Conservation (phyloP, 1,140 invertebrate species). For the Drosophila insularis region DNA sequence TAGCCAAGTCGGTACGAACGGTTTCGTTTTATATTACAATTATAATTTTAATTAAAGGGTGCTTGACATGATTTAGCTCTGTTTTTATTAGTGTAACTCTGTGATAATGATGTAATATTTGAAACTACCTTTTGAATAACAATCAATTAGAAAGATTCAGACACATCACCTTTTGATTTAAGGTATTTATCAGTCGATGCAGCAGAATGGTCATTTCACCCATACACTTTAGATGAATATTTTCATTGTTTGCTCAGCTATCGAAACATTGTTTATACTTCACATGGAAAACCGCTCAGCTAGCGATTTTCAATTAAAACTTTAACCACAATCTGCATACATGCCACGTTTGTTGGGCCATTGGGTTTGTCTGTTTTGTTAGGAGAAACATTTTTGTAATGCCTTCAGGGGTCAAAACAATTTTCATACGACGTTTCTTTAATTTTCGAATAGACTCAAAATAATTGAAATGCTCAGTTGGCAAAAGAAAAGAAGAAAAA, state of each 20-base stretch:
- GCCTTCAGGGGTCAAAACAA: conserved; percentile 34
- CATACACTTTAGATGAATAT: not conserved
- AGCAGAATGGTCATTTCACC: too few species aligned
- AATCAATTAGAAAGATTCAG: too few species aligned
- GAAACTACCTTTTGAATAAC: too few species aligned
- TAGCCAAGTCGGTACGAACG: too few species aligned
- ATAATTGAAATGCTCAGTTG: conserved; percentile 58
- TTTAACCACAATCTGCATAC: conserved; percentile 28
- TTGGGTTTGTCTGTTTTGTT: not conserved
- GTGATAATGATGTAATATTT: too few species aligned
- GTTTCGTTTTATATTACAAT: too few species aligned
- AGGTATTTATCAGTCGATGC: too few species aligned
- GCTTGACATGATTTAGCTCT: too few species aligned
- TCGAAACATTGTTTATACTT: conserved; percentile 2
- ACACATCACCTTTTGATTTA: too few species aligned
- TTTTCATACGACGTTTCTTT: conserved; percentile 42
- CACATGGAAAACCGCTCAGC: conserved; percentile 9
- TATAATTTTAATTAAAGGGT: too few species aligned
- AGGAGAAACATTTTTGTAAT: conserved; percentile 24
- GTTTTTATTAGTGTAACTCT: too few species aligned
- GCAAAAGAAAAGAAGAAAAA: conserved; percentile 13
- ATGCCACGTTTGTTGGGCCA: not conserved
- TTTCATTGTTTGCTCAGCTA: not conserved
- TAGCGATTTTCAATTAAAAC: conserved; percentile 53
- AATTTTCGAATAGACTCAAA: conserved; percentile 17